phyloP scores from a whole-genome alignment of 2,888 invertebrate genomes.

The Drosophila merina region DNA sequence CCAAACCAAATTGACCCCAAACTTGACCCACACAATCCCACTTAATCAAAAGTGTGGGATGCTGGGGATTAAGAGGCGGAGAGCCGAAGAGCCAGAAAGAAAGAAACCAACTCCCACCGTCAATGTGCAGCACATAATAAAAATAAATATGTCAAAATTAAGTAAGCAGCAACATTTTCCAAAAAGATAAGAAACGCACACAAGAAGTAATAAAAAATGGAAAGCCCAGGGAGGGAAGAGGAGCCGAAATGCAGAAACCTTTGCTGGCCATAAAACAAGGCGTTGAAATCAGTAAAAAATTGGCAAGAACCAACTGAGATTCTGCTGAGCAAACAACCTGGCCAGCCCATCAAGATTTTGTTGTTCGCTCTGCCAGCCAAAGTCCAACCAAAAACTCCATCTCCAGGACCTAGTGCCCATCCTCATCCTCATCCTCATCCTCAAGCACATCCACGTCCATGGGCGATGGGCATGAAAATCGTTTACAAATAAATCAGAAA shows the following conservation, averaged over 20 bases:
- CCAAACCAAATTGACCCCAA: slow-evolving; percentile 21
- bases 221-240: slow-evolving; percentile 22
- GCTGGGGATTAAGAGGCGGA: neutral
- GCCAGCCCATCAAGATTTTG: slow-evolving; percentile 49
- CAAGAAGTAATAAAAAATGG: slow-evolving; percentile 30
- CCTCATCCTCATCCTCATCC: slow-evolving; percentile 2
- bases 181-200: slow-evolving; percentile 45
- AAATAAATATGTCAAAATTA: slow-evolving; percentile 80
- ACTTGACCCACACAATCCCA: slow-evolving; percentile 28
- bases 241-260: slow-evolving; percentile 34
- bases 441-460: slow-evolving; percentile 32
- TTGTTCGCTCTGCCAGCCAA: slow-evolving; percentile 11
- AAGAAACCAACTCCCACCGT: slow-evolving; percentile 33
- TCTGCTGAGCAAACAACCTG: slow-evolving; percentile 44
- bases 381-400: slow-evolving; percentile 21
- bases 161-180: slow-evolving; percentile 66
- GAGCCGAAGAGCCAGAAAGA: neutral
- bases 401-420: slow-evolving; percentile 10
- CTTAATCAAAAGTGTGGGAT: slow-evolving; percentile 9
- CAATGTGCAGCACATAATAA: slow-evolving; percentile 52
- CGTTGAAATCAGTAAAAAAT: slow-evolving; percentile 69
- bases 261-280: slow-evolving; percentile 64
- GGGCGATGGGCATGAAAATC: slow-evolving; percentile 68
- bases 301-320: slow-evolving; percentile 40
- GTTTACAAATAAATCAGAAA: slow-evolving; percentile 84